These are phyloP conservation scores for Drosophila dives DNA, from an alignment of 2,888 invertebrate genomes.

Conservation along the genomic window DNA sequence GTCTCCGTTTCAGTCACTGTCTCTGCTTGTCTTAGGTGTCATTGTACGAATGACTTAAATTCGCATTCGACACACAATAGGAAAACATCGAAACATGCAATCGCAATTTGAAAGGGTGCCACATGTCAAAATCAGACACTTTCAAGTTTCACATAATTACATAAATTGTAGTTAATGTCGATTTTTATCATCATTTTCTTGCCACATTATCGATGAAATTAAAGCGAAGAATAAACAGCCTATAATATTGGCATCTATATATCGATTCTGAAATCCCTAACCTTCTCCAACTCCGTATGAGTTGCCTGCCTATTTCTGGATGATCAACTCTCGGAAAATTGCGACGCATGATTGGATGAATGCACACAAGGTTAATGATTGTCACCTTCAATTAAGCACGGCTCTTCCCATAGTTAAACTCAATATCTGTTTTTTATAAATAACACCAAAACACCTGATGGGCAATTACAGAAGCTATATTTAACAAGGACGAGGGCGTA, in stretches of 20 bases:
- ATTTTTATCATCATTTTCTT: background rate
- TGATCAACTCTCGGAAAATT: slow-evolving; percentile 9
- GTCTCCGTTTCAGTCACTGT: slow-evolving; percentile 5
- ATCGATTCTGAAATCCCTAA: slow-evolving; percentile 21
- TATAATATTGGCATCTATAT: slow-evolving; percentile 11
- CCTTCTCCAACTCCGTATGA: slow-evolving; percentile 23
- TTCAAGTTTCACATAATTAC: slow-evolving; percentile 2
- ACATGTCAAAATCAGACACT: slow-evolving; percentile 8
- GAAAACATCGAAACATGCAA: slow-evolving; percentile 7
- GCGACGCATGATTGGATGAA: slow-evolving; percentile 49
- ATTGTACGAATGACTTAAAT: slow-evolving; percentile 75
- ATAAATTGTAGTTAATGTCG: background rate
- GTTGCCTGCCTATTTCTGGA: slow-evolving; percentile 37
- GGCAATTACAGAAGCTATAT: slow-evolving; percentile 27
- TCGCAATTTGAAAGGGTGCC: slow-evolving; percentile 6
- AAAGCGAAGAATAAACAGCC: background rate
- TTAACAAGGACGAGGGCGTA: slow-evolving; percentile 14
- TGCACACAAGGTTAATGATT: slow-evolving; percentile 56
- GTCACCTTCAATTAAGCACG: slow-evolving; percentile 36
- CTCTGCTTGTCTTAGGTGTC: slow-evolving; percentile 45
- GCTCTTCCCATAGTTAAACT: slow-evolving; percentile 18
- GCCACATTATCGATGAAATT: background rate
- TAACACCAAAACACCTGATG: slow-evolving; percentile 18
- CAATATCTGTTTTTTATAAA: slow-evolving; percentile 12
- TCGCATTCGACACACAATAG: slow-evolving; percentile 22